Evolutionary conservation across 2,113 vertebrate species (phyloP).

Genomic region (Hippocampus guttulatus): DNA sequence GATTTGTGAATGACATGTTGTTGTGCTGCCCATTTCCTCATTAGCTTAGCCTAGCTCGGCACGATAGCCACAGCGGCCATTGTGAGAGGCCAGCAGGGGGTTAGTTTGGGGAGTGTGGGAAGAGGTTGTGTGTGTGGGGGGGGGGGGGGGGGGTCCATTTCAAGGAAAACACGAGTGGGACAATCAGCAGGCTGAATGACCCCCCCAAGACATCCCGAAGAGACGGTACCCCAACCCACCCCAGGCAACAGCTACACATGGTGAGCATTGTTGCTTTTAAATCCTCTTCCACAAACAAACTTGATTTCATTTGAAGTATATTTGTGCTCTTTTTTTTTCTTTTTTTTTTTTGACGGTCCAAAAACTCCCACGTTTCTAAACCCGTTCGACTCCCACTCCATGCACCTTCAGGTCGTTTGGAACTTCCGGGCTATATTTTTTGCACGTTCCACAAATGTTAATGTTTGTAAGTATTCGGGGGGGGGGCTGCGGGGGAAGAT

Average conservation of each 20-base stretch:
- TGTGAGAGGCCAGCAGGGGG: constrained; percentile 60
- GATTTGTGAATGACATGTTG: constrained; percentile 49
- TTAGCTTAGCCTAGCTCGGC: constrained; percentile 55
- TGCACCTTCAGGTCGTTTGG: not conserved
- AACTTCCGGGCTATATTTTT: not conserved
- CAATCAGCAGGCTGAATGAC: constrained; percentile 87
- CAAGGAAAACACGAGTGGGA: constrained; percentile 94
- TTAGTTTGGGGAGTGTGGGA: constrained; percentile 39
- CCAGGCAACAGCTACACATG: not conserved
- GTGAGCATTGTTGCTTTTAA: not conserved
- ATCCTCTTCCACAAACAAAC: not conserved
- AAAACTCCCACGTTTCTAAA: not conserved
- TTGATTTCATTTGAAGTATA: not conserved
- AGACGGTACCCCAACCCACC: constrained; percentile 66
- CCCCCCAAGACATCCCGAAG: constrained; percentile 83
- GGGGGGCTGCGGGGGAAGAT: too few relatives aligned
- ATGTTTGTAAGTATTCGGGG: not conserved
- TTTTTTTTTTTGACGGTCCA: not conserved
- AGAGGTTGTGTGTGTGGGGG: constrained; percentile 20
- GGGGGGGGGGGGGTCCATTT: constrained; percentile 55
- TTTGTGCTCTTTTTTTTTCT: not conserved
- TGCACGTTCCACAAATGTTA: not conserved
- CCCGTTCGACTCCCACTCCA: not conserved
- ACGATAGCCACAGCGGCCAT: constrained; percentile 61
- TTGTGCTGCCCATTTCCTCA: constrained; percentile 39